Base-by-base conservation (phyloP, 2,113 vertebrate genomes). In the Bostrychus sinensis region DNA sequence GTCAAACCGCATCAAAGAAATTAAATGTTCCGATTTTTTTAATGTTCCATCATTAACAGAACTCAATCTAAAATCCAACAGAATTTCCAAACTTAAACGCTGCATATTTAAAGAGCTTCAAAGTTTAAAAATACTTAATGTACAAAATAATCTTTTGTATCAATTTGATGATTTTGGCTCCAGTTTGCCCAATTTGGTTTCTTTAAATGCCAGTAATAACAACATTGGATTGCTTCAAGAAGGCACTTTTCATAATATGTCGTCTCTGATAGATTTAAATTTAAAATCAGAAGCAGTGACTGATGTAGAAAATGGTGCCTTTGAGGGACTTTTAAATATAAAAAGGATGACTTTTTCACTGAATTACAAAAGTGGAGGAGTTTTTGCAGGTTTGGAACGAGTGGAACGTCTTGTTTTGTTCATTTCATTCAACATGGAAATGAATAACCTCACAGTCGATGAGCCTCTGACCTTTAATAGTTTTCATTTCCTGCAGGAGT, bases 21-120 rank as follows among this genome's bases (percentile, higher is more conserved):
- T 91, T 2, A 36, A 23, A 12, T 80, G 84, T 53, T 42, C 19
- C 0, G 82, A 86, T 38, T 88, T 90, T 17, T 14, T 23, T 17
- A 69, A 83, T 43, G 43, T 85, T 12, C 72, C 55, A 2, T 26
- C 34, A 1, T 37, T 90, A 9, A 75, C 53, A 9, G 2, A 12
- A 10, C 81, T 88, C 4, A 22, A 63, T 32, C 66, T 91, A 20
- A 51, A 28, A 3, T 0, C 28, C 16, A 90, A 91, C 54, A 34
- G n/a, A 14, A 86, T 90, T 36, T 48, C 61, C 0, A 7, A 25
- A 11, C 23, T 88, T 14, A 16, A 14, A 1, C 30, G 41, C 4
- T 86, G 76, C 23, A 16, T 67, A 6, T 89, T 89, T 36, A 28
- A 39, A 48, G 46, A 68, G 11, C 19, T 86, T 22, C 57, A 45